A percentile compares a stretch with the other conserved stretches of the same genome.
Conservation (phyloP, 2,888 invertebrate species). For the Athripsodes cinereus region DNA sequence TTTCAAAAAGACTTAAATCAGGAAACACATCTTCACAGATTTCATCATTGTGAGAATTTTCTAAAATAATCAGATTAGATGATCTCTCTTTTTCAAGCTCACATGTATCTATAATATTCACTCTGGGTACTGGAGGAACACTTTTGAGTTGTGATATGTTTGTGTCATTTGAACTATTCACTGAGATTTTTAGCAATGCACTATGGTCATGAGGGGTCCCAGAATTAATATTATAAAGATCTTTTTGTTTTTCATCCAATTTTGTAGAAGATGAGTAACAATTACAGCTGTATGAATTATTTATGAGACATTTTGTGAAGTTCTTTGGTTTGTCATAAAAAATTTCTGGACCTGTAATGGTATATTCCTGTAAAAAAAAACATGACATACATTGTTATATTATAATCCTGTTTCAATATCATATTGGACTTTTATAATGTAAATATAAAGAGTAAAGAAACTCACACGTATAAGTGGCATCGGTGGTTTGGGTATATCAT, state of each 20-base stretch:
- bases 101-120: too few species aligned
- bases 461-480: conserved; percentile 48
- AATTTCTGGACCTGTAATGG: conserved; percentile 41
- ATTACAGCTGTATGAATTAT: conserved; percentile 41
- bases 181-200: neutral
- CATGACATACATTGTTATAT: conserved; percentile 3
- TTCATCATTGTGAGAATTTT: too few species aligned
- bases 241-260: too few species aligned
- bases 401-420: neutral
- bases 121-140: too few species aligned
- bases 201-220: neutral
- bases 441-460: neutral
- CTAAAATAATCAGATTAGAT: neutral
- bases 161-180: neutral
- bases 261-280: too few species aligned
- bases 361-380: conserved; percentile 41
- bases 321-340: conserved; percentile 73
- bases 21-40: neutral
- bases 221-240: too few species aligned
- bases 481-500: conserved; percentile 71
- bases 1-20: conserved; percentile 66
- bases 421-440: too few species aligned
- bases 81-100: neutral
- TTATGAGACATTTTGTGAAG: conserved; percentile 56
- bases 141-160: neutral